phyloP scores from a whole-genome alignment of 2,797 vertebrate genomes.

The Gadopsis bispinosus region DNA sequence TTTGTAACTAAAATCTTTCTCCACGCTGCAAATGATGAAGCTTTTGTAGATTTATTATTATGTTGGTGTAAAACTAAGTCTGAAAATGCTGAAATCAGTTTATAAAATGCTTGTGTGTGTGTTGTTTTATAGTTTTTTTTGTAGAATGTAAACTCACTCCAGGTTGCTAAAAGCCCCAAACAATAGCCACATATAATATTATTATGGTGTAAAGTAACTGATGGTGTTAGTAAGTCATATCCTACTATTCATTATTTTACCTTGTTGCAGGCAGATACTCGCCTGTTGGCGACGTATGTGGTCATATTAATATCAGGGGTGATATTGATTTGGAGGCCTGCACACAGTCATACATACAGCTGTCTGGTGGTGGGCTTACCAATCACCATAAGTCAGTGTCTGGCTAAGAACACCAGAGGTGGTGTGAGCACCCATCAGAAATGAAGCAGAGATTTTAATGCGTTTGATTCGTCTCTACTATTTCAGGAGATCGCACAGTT shows the following conservation, averaged over 20 bases:
- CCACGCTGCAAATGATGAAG: background rate
- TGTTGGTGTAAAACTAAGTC: background rate
- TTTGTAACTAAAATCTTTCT: background rate
- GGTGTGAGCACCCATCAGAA: constrained; percentile 46
- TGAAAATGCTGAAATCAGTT: background rate
- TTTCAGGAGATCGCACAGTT: constrained; percentile 11
- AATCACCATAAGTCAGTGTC: constrained; percentile 73
- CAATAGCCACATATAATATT: background rate
- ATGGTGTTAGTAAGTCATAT: constrained; percentile 37
- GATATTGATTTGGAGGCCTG: constrained; percentile 76
- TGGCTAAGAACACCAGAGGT: constrained; percentile 67
- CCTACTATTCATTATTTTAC: constrained; percentile 37
- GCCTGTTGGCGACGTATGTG: constrained; percentile 42
- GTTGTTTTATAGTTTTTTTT: background rate
- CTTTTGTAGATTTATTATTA: background rate
- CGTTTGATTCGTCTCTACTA: background rate
- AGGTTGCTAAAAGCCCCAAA: background rate
- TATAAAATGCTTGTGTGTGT: background rate
- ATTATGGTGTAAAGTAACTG: constrained; percentile 10
- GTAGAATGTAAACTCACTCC: background rate
- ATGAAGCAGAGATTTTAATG: constrained; percentile 57
- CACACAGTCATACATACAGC: constrained; percentile 70
- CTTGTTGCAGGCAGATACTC: constrained; percentile 17
- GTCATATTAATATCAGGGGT: constrained; percentile 65
- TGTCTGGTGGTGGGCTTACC: constrained; percentile 70